These are phyloP conservation scores for Geotrupes spiniger DNA, from an alignment of 2,888 invertebrate species.

Conservation along the genomic window DNA sequence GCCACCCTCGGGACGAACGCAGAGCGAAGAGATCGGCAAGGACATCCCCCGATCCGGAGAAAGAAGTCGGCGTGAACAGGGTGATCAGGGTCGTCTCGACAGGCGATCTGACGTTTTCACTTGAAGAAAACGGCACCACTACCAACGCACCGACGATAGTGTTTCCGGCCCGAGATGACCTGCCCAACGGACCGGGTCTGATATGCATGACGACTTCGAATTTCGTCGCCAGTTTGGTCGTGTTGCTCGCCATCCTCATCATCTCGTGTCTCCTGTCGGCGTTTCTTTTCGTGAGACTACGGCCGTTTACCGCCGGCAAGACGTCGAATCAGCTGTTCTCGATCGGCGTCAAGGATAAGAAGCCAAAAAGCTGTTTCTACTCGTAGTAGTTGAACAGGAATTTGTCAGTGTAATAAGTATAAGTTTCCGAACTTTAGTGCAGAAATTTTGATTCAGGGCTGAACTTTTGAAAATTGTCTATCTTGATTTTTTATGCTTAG, in stretches of 20 bases:
- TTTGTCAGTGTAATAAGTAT: no score
- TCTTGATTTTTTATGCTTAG: no score
- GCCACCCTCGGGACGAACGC: slow-evolving; percentile 70
- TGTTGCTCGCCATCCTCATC: slow-evolving; percentile 77
- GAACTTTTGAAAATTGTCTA: no score
- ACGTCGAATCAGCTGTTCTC: slow-evolving; percentile 8
- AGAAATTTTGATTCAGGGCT: no score
- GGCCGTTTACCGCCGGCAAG: slow-evolving; percentile 58
- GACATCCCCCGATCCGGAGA: slow-evolving; percentile 57
- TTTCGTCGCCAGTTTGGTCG: slow-evolving; percentile 81
- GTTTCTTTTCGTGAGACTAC: slow-evolving; percentile 76
- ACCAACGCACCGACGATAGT: slow-evolving; percentile 62
- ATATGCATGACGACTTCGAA: slow-evolving; percentile 96
- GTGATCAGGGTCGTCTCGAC: slow-evolving; percentile 89
- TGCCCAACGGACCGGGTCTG: slow-evolving; percentile 54
- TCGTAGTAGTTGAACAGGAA: no score
- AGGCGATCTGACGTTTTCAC: slow-evolving; percentile 81
- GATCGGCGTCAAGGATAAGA: slow-evolving; percentile 30
- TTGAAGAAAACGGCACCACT: slow-evolving; percentile 65
- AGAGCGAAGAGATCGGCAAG: slow-evolving; percentile 65
- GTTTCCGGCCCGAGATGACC: slow-evolving; percentile 64
- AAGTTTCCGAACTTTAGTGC: no score
- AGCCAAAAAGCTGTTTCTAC: slow-evolving; percentile 65
- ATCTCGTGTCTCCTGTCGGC: slow-evolving; percentile 84
- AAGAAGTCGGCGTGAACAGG: slow-evolving; percentile 84